Percentiles rank a stretch among this genome's conserved stretches.
Conservation (phyloP, 2,797 vertebrate genomes). For the Chloroceryle inda region DNA sequence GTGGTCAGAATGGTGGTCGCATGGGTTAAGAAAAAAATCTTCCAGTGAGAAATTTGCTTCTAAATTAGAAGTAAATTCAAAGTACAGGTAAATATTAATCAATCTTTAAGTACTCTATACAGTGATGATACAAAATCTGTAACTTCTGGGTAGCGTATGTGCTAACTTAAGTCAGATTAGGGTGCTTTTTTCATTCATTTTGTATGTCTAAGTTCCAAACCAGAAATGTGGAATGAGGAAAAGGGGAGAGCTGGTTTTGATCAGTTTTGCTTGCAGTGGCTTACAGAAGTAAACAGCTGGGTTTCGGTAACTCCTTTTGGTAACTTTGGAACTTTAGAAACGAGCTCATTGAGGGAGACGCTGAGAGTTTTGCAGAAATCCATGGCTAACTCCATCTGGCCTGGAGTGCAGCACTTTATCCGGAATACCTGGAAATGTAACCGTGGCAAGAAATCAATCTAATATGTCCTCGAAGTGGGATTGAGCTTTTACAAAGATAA, state of each 20-base stretch:
- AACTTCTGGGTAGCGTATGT: not conserved
- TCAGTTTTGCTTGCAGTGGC: not conserved
- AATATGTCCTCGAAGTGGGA: not conserved
- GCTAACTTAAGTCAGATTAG: not conserved
- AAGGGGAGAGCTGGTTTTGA: not conserved
- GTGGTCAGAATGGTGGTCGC: not conserved
- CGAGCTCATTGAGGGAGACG: not conserved
- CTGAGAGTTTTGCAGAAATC: not conserved
- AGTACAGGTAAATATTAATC: not conserved
- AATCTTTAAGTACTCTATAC: not conserved
- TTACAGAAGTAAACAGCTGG: not conserved
- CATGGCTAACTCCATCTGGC: not conserved
- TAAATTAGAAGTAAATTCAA: not conserved
- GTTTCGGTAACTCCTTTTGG: not conserved
- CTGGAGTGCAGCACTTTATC: not conserved
- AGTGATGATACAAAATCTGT: not conserved
- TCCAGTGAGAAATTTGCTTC: not conserved
- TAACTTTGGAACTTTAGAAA: not conserved
- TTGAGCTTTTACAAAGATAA: not conserved
- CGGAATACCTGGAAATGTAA: too few relatives aligned
- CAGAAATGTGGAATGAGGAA: not conserved
- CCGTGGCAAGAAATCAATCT: not conserved
- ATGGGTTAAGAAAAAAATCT: not conserved
- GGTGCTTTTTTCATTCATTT: fast-evolving
- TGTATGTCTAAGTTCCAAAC: not conserved